Base-by-base conservation (phyloP, 2,888 invertebrate species). In the Busseola fusca region DNA sequence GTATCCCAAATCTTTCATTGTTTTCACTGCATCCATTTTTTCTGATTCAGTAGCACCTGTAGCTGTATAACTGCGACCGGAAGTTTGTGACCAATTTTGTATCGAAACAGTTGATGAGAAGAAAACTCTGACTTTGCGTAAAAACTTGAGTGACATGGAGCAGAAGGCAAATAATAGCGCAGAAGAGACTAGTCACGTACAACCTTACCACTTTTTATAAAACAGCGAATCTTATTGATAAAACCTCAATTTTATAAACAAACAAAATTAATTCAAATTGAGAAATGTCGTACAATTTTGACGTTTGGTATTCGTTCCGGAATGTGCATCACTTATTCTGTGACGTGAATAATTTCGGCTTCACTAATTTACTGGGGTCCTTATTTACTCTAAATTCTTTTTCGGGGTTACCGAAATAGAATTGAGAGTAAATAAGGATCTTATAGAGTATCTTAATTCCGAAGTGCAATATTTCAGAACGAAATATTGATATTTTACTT, bases 1-100 rank as follows among this genome's bases (percentile, higher is more conserved):
- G 80, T 97, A 97, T 45, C 97, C 97, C 83, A 97, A 94, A 52
- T 94, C 96, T 76, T 88, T 91, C 74, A 96, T 89, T 50, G 93
- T 90, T 84, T 92, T 93, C 12, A 92, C 88, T 77, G 92, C 80
- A 63, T 89, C 87, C 93, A 93, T 93, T 57, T 76, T 84, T 34
- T 74, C 74, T 7, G 78, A 42, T 70, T 80, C 73, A n/a, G 48
- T 70, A 48, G 52, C 45, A 69, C 76, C 57, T 57, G 68, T 69
- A 27, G 70, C 64, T 76, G 68, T 74, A 69, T 71, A 71, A 74
- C 67, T 67, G 25, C 37, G 66, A 68, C 63, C 60, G 66, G 83
- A 75, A 74, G 71, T 72, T 82, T 74, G 72, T 75, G 77, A 72
- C 78, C 76, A 80, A 81, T 70, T 74, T 84, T 69, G 77, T 68